Base-by-base conservation (phyloP, 2,113 vertebrate species). In the Caranx ignobilis region DNA sequence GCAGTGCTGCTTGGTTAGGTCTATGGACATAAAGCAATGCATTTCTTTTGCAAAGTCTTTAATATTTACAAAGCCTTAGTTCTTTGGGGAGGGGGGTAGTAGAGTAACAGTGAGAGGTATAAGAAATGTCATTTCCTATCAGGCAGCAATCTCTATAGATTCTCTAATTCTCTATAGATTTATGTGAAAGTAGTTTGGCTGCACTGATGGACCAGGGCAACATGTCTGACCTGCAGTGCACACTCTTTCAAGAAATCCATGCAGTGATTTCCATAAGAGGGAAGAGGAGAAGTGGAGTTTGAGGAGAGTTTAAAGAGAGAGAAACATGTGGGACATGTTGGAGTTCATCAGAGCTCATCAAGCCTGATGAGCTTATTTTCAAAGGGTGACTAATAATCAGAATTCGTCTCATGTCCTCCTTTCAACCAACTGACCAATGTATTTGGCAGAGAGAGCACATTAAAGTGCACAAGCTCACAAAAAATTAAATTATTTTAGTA, bases 61-160 rank as follows among this genome's bases (percentile, higher is more conserved):
- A 78, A 81, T 88, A 83, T 89, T 88, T 87, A 81, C 75, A 73
- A 57, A 87, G 66, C 32, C 57, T 26, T 19, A 35, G 60, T 19
- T 71, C 82, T 82, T 83, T 84, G 45, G 80, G 59, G 78, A 79
- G 63, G 62, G 47, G 45, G 65, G 67, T 21, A 83, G 77, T 32
- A 5, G 52, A 64, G 72, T 66, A 79, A 86, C 66, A 81, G 45
- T 82, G 77, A 86, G 60, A 68, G 71, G 63, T 71, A 63, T 85
- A 77, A 85, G 70, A 79, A 86, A 87, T 71, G 81, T 79, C 77
- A 88, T 85, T 86, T 84, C 64, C 61, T 87, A 88, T 89, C 81
- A 87, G 70, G 75, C 54, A 72, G 71, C 76, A 89, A 87, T 89
- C 83, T 82, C 26, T 26, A 26, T 26, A 26, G 26, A 26, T 26